A percentile compares a stretch with the other conserved stretches of the same genome.
Evolutionary conservation across 2,888 invertebrate genomes (phyloP).

Genomic region (Dexiosoma caninum): DNA sequence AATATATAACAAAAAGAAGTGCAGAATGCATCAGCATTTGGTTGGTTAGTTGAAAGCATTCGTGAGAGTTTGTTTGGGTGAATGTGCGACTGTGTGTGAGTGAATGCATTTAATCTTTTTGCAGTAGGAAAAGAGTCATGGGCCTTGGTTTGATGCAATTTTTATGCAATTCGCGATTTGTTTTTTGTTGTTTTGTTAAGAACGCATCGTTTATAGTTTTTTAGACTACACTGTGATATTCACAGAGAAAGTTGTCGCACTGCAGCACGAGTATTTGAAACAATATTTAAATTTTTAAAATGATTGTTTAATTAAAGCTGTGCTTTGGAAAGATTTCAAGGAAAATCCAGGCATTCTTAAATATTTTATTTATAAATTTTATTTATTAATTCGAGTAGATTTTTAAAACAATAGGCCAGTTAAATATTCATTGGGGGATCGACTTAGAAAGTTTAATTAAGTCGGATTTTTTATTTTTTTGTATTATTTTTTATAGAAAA

Average conservation of each 20-base stretch:
- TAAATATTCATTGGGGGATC: too few species aligned
- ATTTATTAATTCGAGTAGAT: too few species aligned
- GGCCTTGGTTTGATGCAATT: constrained; percentile 71
- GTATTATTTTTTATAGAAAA: too few species aligned
- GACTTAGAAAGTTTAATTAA: too few species aligned
- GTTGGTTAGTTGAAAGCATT: constrained; percentile 56
- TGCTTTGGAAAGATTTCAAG: neutral
- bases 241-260: neutral
- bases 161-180: constrained; percentile 71
- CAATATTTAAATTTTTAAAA: neutral
- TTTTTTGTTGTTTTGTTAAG: constrained; percentile 6
- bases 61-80: constrained; percentile 19
- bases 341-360: too few species aligned
- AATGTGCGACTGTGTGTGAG: constrained; percentile 4
- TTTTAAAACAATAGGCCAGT: too few species aligned
- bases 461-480: too few species aligned
- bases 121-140: constrained; percentile 20
- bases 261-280: neutral
- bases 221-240: constrained; percentile 30
- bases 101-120: constrained; percentile 11
- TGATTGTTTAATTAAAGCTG: too few species aligned
- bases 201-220: constrained; percentile 34
- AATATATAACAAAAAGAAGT: constrained; percentile 20
- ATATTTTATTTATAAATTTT: too few species aligned
- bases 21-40: constrained; percentile 59